Conservation (phyloP, 2,113 vertebrate genomes). For the Cephalopholis sonnerati region DNA sequence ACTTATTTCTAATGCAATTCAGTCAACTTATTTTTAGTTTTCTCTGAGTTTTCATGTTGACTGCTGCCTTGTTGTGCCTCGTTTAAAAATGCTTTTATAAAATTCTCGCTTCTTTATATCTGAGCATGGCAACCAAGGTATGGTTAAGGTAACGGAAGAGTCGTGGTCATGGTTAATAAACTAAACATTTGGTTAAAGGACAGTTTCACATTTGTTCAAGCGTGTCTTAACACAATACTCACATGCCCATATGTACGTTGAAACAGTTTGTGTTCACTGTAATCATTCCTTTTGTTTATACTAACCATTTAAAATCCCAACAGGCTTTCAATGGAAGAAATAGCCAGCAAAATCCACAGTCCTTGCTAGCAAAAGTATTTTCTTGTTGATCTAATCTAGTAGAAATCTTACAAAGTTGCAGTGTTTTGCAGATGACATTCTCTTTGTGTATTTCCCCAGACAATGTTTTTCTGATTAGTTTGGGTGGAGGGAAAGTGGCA, state of each 20-base stretch:
- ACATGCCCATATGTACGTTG: too few relatives aligned
- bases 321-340: too few relatives aligned
- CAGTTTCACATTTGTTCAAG: too few relatives aligned
- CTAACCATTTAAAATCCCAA: too few relatives aligned
- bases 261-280: too few relatives aligned
- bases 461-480: too few relatives aligned
- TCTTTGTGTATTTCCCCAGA: neutral
- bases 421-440: neutral
- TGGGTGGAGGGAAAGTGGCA: too few relatives aligned
- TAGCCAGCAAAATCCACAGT: neutral
- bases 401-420: neutral
- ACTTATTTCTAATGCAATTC: conserved; percentile 13
- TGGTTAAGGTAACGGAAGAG: neutral
- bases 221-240: too few relatives aligned
- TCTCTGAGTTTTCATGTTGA: conserved; percentile 7
- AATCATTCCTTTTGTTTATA: too few relatives aligned
- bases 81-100: neutral
- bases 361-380: neutral
- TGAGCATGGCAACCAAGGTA: neutral
- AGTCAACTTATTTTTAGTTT: conserved; percentile 7
- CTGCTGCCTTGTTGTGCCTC: neutral
- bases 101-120: neutral
- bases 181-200: too few relatives aligned
- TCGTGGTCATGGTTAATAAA: too few relatives aligned
- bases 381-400: neutral